Percentiles rank a stretch among this genome's conserved stretches.
Conservation (phyloP, 2,113 vertebrate species). For the Sorex fumeus region DNA sequence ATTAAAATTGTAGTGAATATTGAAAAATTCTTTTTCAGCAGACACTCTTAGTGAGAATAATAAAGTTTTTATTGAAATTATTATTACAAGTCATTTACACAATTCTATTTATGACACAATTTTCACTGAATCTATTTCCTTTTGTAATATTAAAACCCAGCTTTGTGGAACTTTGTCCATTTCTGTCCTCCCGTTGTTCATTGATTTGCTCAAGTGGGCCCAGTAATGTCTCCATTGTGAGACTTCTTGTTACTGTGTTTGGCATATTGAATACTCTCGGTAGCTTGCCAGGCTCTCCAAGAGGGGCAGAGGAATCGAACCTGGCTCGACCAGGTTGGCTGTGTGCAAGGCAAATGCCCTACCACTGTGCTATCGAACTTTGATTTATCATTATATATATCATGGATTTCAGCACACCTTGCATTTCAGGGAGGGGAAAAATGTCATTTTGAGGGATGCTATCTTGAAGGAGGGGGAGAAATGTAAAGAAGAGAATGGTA, state of each 20-base stretch:
- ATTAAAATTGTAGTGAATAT: slow-evolving; percentile 72
- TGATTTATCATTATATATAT: slow-evolving; percentile 26
- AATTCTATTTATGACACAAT: slow-evolving; percentile 60
- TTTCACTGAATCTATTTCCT: slow-evolving; percentile 51
- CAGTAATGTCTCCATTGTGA: too few species aligned
- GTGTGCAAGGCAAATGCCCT: too few species aligned
- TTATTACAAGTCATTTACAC: slow-evolving; percentile 41
- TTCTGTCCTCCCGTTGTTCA: too few species aligned
- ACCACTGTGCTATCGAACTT: too few species aligned
- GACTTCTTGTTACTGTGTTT: too few species aligned
- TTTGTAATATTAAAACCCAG: slow-evolving; percentile 57
- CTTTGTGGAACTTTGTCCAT: not conserved
- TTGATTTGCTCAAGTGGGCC: too few species aligned
- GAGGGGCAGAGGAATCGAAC: too few species aligned
- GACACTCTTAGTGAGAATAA: slow-evolving; percentile 60
- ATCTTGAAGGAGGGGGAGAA: not conserved
- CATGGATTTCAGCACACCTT: slow-evolving; percentile 35
- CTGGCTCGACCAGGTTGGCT: too few species aligned
- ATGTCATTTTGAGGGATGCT: not conserved
- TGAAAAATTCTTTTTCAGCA: slow-evolving; percentile 69
- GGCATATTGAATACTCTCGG: too few species aligned
- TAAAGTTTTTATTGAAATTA: slow-evolving; percentile 65
- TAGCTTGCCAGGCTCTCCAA: too few species aligned
- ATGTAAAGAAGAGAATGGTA: not conserved
- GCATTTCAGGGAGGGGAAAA: not conserved